Evolutionary conservation across 2,888 invertebrate species (phyloP), one percentile per base, ranked within the genome.

Genomic region (Dilophus febrilis): DNA sequence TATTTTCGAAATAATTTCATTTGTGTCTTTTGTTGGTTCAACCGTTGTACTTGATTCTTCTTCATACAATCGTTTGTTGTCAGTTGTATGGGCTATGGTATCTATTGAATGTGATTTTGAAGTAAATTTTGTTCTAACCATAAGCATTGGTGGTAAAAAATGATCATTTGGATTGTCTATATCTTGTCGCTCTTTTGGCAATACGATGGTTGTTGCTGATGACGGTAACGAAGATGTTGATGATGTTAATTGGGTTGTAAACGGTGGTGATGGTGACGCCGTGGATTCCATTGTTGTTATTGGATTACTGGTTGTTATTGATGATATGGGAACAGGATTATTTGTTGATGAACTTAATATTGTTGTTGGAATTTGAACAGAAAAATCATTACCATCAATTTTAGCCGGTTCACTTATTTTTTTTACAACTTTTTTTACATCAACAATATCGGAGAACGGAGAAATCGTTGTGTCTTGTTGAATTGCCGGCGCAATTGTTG

Each of bases 91-190:
- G 11, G 34, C 37, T 10, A 36, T 40, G 6, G 16, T n/a, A n/a
- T n/a, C n/a, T n/a, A 5, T 11, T 29, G 7, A 37, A 37, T 42
- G 43, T 4, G 46, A 40, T 39, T 47, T 46, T 27, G 61, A 57
- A 38, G 60, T 55, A 45, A 62, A 62, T 49, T 62, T 59, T 3
- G 61, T 57, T 46, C 62, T 62, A 3, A 63, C 61, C 46, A 63
- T 46, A 40, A 63, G 39, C 63, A 63, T 63, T 32, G 62, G 62
- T 13, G 63, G 62, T 43, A 63, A 60, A 35, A 63, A 63, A 46
- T 61, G 62, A 41, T 54, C 59, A 22, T 22, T 22, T 22, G 4
- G 22, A 22, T 22, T 22, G 22, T 4, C 8, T 6, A 6, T 39
- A 59, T 57, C 7, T 50, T 47, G 46, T 4, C 19, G 34, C 44